A percentile compares a stretch with the other conserved stretches of the same genome.
phyloP scores from a whole-genome alignment of 2,797 vertebrate genomes.

The Myotis planiceps region DNA sequence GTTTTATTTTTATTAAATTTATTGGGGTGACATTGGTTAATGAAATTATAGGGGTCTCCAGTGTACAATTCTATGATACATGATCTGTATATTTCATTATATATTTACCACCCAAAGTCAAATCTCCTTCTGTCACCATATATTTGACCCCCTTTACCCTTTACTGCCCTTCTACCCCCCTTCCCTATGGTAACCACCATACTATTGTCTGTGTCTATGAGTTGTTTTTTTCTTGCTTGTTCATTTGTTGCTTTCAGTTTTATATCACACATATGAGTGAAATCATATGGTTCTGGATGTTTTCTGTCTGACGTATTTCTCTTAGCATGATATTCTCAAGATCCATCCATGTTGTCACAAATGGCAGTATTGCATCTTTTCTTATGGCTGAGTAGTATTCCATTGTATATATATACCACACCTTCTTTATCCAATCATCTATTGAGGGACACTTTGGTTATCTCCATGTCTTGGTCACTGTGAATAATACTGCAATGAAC shows the following conservation, averaged over 20 bases:
- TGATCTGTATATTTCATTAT: not conserved
- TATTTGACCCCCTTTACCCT: not conserved
- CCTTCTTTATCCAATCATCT: not conserved
- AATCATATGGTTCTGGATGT: not conserved
- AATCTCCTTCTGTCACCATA: not conserved
- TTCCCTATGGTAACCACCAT: not conserved
- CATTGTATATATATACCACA: not conserved
- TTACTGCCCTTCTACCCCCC: not conserved
- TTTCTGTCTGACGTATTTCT: not conserved
- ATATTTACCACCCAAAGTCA: not conserved
- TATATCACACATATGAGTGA: not conserved
- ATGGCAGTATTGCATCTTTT: not conserved
- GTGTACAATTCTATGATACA: not conserved
- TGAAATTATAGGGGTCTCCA: not conserved
- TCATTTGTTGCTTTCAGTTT: not conserved
- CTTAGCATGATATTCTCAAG: not conserved
- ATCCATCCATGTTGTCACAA: not conserved
- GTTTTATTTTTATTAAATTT: not conserved
- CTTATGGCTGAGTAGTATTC: not conserved
- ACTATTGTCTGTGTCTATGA: not conserved
- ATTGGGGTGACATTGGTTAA: not conserved
- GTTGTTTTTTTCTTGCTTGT: not conserved
- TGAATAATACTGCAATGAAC: not conserved
- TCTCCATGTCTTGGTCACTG: not conserved
- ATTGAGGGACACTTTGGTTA: not conserved